These are phyloP conservation scores for Cotesia glomerata DNA, from an alignment of 1,140 invertebrate genomes.

Conservation along the genomic window DNA sequence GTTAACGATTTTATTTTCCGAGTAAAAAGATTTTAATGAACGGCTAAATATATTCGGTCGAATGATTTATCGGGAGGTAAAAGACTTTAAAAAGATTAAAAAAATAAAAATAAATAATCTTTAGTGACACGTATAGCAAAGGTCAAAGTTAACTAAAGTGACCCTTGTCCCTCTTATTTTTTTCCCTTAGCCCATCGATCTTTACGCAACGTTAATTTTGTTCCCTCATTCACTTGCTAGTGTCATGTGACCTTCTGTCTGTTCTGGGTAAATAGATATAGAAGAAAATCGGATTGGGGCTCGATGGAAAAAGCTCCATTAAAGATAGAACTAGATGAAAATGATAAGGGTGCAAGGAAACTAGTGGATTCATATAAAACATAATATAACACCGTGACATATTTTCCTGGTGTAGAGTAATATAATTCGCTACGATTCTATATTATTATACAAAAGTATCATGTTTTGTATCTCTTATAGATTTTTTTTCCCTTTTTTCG, in stretches of 20 bases:
- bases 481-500: background rate
- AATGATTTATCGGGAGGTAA: too few species aligned
- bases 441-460: background rate
- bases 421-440: conserved; percentile 6
- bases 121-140: conserved; percentile 23
- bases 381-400: background rate
- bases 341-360: background rate
- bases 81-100: too few species aligned
- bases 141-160: conserved; percentile 29
- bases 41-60: background rate
- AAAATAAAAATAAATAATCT: conserved; percentile 10
- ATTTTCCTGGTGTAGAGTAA: background rate
- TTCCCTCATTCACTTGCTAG: conserved; percentile 14
- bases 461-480: background rate
- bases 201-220: conserved; percentile 35
- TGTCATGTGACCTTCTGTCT: conserved; percentile 15
- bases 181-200: conserved; percentile 17
- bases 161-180: conserved; percentile 7
- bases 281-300: conserved; percentile 26
- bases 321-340: background rate
- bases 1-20: too few species aligned
- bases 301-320: background rate
- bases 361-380: background rate
- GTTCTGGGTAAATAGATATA: conserved; percentile 23
- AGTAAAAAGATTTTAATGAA: background rate